Base-by-base conservation (phyloP, 37 sponge, comb jelly and placozoan species). In the Theonella swinhoei region DNA sequence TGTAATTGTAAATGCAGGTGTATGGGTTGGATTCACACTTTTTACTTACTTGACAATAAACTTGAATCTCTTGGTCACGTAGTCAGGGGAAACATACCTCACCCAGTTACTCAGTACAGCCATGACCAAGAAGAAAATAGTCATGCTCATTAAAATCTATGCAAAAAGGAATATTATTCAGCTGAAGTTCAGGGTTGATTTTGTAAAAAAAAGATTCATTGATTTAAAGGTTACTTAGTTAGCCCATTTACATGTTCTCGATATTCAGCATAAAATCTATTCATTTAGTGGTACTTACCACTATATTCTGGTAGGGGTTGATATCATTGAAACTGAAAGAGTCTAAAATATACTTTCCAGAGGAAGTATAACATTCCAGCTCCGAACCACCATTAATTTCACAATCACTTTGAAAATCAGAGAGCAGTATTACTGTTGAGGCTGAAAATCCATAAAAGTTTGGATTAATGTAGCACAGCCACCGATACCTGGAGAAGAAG, bases 371-470 rank as follows among this genome's bases (percentile, higher is more conserved):
- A 14, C 54, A 47, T 14, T 47, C 54, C 14, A 47, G 54, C 14
- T 47, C 54, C 2, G 91, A 79, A 1, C 83, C 87, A 47, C 54
- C 54, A 47, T 47, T 14, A 17, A 7, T 47, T 14, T 47, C 54
- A 47, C 54, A 47, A 14, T 47, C 54, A 47, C 54, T 47, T 14
- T 47, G 11, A 47, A 47, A 47, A 14, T 47, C 54, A 47, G 54
- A 47, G 41, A 96, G 68, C 29, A 92, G 66, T 7, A 90, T 32
- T 38, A 64, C 54, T 3, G 92, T 85, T 29, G 73, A 71, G 5
- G 91, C 72, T 4, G 96, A 96, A 37, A 92, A 88, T 17, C 91
- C 96, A 82, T 90, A 96, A 43, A 82, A 96, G 80, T 96, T 96
- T 25, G 96, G 96, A 74, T 96, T 96, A 74, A 96, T 90, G 72